Base-by-base conservation (phyloP, 2,888 invertebrate species). In the Penaeus monodon region DNA sequence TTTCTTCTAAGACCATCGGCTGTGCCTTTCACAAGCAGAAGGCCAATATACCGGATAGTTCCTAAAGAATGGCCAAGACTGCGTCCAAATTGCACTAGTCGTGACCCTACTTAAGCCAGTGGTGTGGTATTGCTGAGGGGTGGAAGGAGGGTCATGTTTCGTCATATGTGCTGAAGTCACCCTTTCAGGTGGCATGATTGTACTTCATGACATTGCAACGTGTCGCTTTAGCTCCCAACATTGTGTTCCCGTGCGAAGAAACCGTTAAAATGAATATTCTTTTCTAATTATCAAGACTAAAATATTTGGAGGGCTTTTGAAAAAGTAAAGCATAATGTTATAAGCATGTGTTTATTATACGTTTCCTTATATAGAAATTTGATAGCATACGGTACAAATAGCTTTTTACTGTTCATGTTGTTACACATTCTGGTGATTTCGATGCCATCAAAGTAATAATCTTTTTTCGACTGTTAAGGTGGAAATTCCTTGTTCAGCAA, bases 71-170 rank as follows among this genome's bases (percentile, higher is more conserved):
- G 17, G 33, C 29, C 63, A 44, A 63, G 29, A 2, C 8, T 49
- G 8, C 29, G 22, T 73, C 57, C 27, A 57, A 73, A 49, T 68
- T 6, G 57, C 22, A 33, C 24, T 29, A 70, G 73, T 81, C 20
- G 12, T 20, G 66, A 68, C 78, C 63, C 78, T 29, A n/a, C 78
- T 63, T 12, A 2, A 24, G 73, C 14, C 49, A 49, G 29, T 70
- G 20, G 81, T 73, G 81, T 22, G n/a, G 22, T 76, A 77, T 20
- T 57, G 57, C 27, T 20, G n/a, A 29, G 8, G n/a, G 29, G 63
- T 85, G 79, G 84, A 57, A 49, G 70, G 78, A 27, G 57, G 78
- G 68, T 64, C 57, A 63, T 79, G 78, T 79, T 85, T 79, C 84
- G 64, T 65, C 84, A 79, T 70, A 85, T 63, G 57, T 85, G 73